Base-by-base conservation (phyloP, 2,888 invertebrate genomes). In the Hetaerina titia region DNA sequence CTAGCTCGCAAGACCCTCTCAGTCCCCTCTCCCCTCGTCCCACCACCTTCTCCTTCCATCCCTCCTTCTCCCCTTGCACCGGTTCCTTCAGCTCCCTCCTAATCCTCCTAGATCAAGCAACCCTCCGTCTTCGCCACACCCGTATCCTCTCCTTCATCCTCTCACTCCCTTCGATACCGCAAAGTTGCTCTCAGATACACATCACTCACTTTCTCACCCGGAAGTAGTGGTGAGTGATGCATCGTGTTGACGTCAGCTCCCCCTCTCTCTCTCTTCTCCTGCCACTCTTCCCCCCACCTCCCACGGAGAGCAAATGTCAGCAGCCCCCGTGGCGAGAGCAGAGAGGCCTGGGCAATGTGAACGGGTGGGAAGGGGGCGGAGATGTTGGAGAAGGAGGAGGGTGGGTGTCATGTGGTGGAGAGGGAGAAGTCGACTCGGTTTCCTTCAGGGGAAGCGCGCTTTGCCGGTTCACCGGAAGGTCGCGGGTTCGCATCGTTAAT, bases 121-220 rank as follows among this genome's bases (percentile, higher is more conserved):
- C 13, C 11, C 13, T 60, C 60, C 60, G 13, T 60, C 13, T 60
- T 17, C 60, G 60, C 60, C 60, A 1, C 31, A 4, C 45, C 45
- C 45, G 45, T 4, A 45, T 45, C 45, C 45, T 45, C 45, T 45
- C 45, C 45, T 45, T 45, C 45, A 1, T 45, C 45, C 25, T 9
- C 25, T 13, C 15, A 2, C 15, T 81, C 25, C 81, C 13, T 45
- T 45, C 31, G 4, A 60, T 15, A 17, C 4, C 25, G 11, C 11
- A 9, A 11, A 81, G 25, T 81, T 31, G 81, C 25, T 13, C 31
- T 22, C 11, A 31, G 81, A 81, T 81, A 81, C 31, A 31, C 81
- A 81, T 81, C 81, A 31, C 25, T 81, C 81, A 81, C 81, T 81
- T 81, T 81, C 81, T 25, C 31, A 81, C 31, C 81, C 81, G 81